A percentile compares a stretch with the other conserved stretches of the same genome.
Evolutionary conservation across 2,113 vertebrate genomes (phyloP).

Genomic region (Carollia perspicillata): DNA sequence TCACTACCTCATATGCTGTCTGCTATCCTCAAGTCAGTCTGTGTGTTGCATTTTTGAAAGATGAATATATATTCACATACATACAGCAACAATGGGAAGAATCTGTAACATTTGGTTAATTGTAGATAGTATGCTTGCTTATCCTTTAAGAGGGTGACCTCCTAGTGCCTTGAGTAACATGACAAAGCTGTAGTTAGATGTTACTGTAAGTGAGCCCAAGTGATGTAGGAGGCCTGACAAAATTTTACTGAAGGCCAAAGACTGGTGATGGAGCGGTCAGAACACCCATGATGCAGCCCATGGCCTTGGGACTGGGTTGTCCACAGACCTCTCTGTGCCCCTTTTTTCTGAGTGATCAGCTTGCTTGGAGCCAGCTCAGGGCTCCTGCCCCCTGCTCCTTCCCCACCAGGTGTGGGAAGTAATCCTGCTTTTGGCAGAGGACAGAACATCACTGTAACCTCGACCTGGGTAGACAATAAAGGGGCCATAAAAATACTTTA

Average conservation of each 20-base stretch:
- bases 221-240: not conserved
- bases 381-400: not conserved
- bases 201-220: not conserved
- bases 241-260: not conserved
- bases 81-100: not conserved
- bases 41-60: not conserved
- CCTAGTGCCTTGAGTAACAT: not conserved
- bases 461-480: not conserved
- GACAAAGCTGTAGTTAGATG: not conserved
- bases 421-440: not conserved
- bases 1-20: not conserved
- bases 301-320: not conserved
- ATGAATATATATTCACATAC: not conserved
- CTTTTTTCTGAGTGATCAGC: not conserved
- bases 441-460: not conserved
- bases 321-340: fast-evolving
- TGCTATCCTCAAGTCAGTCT: not conserved
- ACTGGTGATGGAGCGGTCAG: not conserved
- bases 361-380: not conserved
- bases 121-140: not conserved
- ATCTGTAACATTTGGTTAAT: not conserved
- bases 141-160: not conserved
- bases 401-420: not conserved
- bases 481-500: not conserved
- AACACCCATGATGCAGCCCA: not conserved